Conservation (phyloP, 2,797 vertebrate species). For the Peromyscus attwateri region DNA sequence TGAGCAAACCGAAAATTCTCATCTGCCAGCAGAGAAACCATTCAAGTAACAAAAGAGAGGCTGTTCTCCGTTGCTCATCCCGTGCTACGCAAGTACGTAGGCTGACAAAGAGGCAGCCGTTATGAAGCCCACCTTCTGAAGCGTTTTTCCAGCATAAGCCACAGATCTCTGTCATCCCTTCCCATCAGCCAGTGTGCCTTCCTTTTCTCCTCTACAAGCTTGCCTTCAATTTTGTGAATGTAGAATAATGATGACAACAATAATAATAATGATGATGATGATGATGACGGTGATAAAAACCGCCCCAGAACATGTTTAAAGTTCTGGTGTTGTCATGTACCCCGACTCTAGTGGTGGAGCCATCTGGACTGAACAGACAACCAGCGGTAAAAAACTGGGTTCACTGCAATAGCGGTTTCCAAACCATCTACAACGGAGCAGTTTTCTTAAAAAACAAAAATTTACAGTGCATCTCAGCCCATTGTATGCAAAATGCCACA, state of each 20-base stretch:
- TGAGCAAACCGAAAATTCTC: not conserved
- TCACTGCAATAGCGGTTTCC: not conserved
- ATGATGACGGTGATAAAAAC: not conserved
- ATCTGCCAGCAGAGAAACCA: not conserved
- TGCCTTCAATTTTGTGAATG: not conserved
- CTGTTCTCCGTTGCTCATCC: not conserved
- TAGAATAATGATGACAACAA: not conserved
- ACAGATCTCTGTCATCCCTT: not conserved
- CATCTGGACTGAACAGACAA: not conserved
- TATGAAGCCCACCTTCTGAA: not conserved
- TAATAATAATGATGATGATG: not conserved
- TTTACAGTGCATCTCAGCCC: not conserved
- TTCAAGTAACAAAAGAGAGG: not conserved
- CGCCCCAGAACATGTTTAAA: not conserved
- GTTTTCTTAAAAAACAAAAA: not conserved
- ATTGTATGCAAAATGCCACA: not conserved
- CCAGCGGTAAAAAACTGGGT: not conserved
- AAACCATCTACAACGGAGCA: not conserved
- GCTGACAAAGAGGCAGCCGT: not conserved
- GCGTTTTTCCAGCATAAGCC: constrained; percentile 30
- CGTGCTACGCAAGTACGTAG: not conserved
- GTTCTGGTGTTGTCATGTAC: not conserved
- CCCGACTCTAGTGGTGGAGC: not conserved
- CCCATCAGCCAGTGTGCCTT: not conserved
- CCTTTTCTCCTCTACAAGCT: not conserved